phyloP scores from a whole-genome alignment of 2,797 vertebrate genomes.

The Tapera naevia region DNA sequence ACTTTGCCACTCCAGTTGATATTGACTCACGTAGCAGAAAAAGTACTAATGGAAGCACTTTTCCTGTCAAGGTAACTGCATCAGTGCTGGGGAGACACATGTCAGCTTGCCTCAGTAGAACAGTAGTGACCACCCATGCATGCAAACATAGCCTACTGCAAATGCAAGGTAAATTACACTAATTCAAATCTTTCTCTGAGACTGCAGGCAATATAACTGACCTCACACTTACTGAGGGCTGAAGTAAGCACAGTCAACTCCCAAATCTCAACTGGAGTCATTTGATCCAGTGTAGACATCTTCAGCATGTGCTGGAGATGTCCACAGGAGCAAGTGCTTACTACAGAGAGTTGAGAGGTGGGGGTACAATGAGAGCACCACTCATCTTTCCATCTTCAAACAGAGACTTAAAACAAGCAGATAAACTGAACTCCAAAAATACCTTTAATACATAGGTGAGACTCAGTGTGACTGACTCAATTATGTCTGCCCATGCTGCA shows the following conservation, averaged over 20 bases:
- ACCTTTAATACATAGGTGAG: neutral
- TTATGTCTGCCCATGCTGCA: neutral
- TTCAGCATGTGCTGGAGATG: neutral
- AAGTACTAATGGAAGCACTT: conserved; percentile 8
- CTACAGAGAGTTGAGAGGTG: neutral
- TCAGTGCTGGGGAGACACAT: neutral
- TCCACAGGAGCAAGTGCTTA: neutral
- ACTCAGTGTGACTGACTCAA: neutral
- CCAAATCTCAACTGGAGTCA: neutral
- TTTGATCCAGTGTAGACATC: neutral
- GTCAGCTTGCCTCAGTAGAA: neutral
- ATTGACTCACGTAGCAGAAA: neutral
- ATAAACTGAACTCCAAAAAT: neutral
- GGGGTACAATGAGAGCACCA: neutral
- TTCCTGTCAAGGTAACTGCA: neutral
- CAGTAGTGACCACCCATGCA: neutral
- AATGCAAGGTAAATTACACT: neutral
- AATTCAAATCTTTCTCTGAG: neutral
- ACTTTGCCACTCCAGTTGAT: neutral
- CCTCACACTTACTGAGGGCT: neutral
- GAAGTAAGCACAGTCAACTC: neutral
- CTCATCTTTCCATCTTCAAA: neutral
- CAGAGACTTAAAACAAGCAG: neutral
- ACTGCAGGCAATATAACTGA: neutral
- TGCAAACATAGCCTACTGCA: neutral